A percentile compares a stretch with the other conserved stretches of the same genome.
phyloP scores from a whole-genome alignment of 2,113 vertebrate genomes.

The Heptranchias perlo region DNA sequence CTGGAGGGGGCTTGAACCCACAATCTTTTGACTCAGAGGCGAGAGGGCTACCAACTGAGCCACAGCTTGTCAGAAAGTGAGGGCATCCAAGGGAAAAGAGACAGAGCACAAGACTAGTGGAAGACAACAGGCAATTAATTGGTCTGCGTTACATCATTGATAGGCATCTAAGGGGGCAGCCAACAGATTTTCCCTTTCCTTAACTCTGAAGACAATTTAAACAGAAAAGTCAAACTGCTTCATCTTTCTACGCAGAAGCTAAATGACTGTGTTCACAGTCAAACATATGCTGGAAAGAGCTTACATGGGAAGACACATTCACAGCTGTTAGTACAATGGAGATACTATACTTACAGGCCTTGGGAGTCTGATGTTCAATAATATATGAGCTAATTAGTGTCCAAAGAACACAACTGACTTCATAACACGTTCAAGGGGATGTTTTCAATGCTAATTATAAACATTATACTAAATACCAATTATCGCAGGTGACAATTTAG shows the following conservation, averaged over 20 bases:
- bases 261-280: neutral
- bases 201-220: neutral
- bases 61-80: neutral
- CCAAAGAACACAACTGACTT: neutral
- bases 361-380: conserved; percentile 5
- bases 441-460: conserved; percentile 10
- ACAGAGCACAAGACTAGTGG: neutral
- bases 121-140: neutral
- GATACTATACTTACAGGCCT: neutral
- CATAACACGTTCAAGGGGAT: neutral
- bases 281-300: neutral
- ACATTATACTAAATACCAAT: neutral
- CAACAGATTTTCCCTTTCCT: neutral
- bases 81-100: neutral
- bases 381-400: neutral
- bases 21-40: neutral
- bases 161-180: neutral
- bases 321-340: neutral
- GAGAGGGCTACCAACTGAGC: neutral
- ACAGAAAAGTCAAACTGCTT: neutral
- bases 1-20: neutral
- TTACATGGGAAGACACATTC: neutral
- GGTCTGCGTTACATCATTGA: neutral
- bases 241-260: neutral
- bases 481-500: neutral